These are phyloP conservation scores for Aphis gossypii DNA, from an alignment of 1,140 invertebrate species.

Conservation along the genomic window DNA sequence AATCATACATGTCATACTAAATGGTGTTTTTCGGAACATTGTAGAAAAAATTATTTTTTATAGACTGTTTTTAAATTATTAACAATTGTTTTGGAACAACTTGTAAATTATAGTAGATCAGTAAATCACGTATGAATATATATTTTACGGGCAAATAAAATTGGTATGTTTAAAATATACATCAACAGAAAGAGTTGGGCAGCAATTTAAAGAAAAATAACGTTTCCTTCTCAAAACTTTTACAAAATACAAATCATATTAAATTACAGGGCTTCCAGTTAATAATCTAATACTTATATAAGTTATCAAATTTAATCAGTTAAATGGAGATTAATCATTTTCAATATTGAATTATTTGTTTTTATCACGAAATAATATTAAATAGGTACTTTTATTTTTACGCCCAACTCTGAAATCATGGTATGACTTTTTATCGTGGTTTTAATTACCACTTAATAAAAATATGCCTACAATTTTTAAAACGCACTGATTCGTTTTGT, in stretches of 20 bases:
- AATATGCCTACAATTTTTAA: conserved; percentile 26
- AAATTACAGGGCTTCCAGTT: conserved; percentile 29
- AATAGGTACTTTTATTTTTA: not conserved
- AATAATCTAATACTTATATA: not conserved
- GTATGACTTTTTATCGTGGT: not conserved
- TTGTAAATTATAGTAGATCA: conserved; percentile 15
- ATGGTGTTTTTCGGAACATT: conserved; percentile 18
- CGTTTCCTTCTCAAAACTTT: not conserved
- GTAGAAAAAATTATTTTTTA: conserved; percentile 43
- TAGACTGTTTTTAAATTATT: conserved; percentile 40
- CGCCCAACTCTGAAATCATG: not conserved
- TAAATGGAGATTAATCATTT: not conserved
- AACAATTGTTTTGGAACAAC: conserved; percentile 30
- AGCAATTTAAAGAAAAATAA: not conserved
- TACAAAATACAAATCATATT: not conserved
- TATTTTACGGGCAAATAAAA: conserved; percentile 18
- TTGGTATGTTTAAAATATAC: not conserved
- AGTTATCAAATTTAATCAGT: not conserved
- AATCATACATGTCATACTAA: conserved; percentile 23
- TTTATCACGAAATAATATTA: not conserved
- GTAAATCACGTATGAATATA: conserved; percentile 37
- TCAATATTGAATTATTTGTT: not conserved
- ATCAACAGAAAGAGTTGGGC: conserved; percentile 23
- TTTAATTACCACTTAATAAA: conserved; percentile 4
- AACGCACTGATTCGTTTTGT: conserved; percentile 47